Conservation (phyloP, 1,140 invertebrate genomes). For the Caerostris extrusa region DNA sequence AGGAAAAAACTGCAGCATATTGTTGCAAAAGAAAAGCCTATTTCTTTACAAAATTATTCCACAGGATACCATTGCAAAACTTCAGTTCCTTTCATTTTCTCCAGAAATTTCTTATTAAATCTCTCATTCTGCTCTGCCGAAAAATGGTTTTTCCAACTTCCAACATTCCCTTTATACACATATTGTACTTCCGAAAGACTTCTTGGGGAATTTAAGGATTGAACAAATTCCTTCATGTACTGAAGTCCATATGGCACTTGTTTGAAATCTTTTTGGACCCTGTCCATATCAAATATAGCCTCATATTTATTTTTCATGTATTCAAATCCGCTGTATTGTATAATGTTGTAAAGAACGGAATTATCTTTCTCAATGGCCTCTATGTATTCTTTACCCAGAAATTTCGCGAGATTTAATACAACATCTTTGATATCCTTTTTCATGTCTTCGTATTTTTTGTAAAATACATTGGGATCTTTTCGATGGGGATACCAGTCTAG, state of each 20-base stretch:
- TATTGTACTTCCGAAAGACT: neutral
- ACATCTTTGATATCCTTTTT: constrained; percentile 48
- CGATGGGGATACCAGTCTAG: constrained; percentile 44
- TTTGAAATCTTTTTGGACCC: neutral
- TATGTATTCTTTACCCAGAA: constrained; percentile 70
- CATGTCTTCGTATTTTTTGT: constrained; percentile 79
- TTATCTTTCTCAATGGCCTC: constrained; percentile 71
- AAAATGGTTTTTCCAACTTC: constrained; percentile 65
- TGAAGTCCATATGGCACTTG: neutral
- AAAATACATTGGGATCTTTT: constrained; percentile 78
- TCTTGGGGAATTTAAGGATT: neutral
- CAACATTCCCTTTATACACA: constrained; percentile 54
- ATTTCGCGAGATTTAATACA: constrained; percentile 69
- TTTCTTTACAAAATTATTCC: neutral
- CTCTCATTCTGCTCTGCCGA: constrained; percentile 49
- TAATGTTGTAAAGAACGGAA: constrained; percentile 46
- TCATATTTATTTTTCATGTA: constrained; percentile 57
- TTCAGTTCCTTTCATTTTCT: constrained; percentile 57
- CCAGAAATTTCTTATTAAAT: constrained; percentile 33
- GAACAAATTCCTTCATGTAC: neutral
- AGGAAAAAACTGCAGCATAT: no score
- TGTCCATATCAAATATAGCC: neutral
- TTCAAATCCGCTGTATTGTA: constrained; percentile 65
- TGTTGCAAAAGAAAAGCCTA: no score
- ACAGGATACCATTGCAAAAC: constrained; percentile 13